phyloP scores from a whole-genome alignment of 2,113 vertebrate species.

The Lampris megalopsis region DNA sequence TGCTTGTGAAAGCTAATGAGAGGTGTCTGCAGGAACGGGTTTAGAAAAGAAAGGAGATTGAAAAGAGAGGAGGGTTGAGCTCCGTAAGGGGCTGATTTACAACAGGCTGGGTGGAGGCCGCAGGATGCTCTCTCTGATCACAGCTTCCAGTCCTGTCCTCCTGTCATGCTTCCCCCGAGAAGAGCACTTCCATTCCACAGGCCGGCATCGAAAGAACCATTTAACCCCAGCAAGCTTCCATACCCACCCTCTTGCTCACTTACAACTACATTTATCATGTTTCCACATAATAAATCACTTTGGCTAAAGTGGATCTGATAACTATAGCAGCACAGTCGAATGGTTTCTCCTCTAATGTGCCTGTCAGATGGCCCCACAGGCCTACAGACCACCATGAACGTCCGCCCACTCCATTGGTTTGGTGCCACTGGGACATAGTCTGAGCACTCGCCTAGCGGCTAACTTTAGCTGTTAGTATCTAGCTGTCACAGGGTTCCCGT shows the following conservation, averaged over 20 bases:
- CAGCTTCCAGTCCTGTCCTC: conserved; percentile 59
- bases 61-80: conserved; percentile 51
- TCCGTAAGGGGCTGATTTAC: conserved; percentile 76
- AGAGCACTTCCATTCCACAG: conserved; percentile 28
- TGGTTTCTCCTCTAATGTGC: conserved; percentile 61
- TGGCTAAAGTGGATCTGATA: conserved; percentile 81
- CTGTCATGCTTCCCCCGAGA: conserved; percentile 11
- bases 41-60: conserved; percentile 43
- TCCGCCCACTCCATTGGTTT: conserved; percentile 26
- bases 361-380: conserved; percentile 68
- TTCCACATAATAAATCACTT: conserved; percentile 84
- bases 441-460: conserved; percentile 49
- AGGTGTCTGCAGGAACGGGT: conserved; percentile 3
- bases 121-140: conserved; percentile 71
- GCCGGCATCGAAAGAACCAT: conserved; percentile 58
- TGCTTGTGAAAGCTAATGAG: conserved; percentile 2
- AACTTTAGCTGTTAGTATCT: conserved; percentile 52
- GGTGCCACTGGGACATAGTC: conserved; percentile 26
- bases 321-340: conserved; percentile 74
- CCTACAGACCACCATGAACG: conserved; percentile 63
- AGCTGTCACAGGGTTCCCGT: conserved; percentile 32
- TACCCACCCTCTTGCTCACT: conserved; percentile 72
- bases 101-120: conserved; percentile 65
- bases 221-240: conserved; percentile 16
- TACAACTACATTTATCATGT: conserved; percentile 81